phyloP scores from a whole-genome alignment of 92 coral and sea anemone species.

The Phymanthus crucifer region DNA sequence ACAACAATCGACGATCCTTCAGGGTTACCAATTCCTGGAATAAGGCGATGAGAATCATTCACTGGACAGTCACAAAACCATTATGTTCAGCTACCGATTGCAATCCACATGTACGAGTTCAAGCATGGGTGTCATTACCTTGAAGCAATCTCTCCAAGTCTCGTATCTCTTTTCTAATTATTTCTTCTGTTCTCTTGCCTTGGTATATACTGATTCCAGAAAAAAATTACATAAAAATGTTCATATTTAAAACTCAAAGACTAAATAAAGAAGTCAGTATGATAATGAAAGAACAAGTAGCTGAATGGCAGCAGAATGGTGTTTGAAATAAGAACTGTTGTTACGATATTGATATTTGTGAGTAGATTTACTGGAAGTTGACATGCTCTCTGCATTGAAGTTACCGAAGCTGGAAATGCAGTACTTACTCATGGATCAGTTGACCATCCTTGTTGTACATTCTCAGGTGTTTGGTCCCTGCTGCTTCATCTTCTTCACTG shows the following conservation, averaged over 20 bases:
- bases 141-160: conserved; percentile 78
- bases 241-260: too few relatives aligned
- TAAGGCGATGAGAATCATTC: too few relatives aligned
- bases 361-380: too few relatives aligned
- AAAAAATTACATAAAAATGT: background rate
- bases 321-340: too few relatives aligned
- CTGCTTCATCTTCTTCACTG: conserved; percentile 29
- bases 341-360: too few relatives aligned
- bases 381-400: too few relatives aligned
- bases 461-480: conserved; percentile 39
- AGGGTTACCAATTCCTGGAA: conserved; percentile 63
- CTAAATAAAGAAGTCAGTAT: background rate
- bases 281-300: background rate
- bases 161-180: conserved; percentile 74
- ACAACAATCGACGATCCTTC: conserved; percentile 69
- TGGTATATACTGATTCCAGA: conserved; percentile 32
- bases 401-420: too few relatives aligned
- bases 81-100: background rate
- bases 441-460: conserved; percentile 52
- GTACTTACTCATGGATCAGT: conserved; percentile 54
- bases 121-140: conserved; percentile 38
- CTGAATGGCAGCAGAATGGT: too few relatives aligned
- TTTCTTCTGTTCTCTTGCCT: conserved; percentile 68
- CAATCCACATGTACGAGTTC: background rate
- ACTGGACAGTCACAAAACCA: background rate